Evolutionary conservation across 2,888 invertebrate genomes (phyloP).

Genomic region (Branchinecta sandiegonensis): DNA sequence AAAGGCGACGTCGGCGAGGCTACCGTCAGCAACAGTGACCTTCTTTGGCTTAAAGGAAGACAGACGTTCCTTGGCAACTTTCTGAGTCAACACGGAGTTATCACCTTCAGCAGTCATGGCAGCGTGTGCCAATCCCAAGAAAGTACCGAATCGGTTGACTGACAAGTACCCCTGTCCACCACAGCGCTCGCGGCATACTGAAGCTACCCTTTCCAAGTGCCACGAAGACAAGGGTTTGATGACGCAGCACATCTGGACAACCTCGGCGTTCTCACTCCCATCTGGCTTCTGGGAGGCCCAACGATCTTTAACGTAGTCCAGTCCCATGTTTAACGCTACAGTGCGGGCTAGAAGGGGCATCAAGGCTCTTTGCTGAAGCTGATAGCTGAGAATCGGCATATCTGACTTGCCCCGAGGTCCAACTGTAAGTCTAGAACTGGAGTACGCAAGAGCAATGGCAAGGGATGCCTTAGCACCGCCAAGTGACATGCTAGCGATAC

Average conservation of each 20-base stretch:
- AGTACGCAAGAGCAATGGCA: constrained; percentile 28
- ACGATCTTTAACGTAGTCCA: constrained; percentile 28
- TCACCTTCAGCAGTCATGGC: constrained; percentile 29
- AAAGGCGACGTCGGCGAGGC: constrained; percentile 5
- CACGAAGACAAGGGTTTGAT: constrained; percentile 28
- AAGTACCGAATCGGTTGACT: constrained; percentile 27
- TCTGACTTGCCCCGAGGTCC: constrained; percentile 28
- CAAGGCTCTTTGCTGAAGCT: constrained; percentile 29
- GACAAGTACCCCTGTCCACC: constrained; percentile 28
- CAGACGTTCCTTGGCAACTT: constrained; percentile 28
- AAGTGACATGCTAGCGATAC: constrained; percentile 29
- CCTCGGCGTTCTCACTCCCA: constrained; percentile 27
- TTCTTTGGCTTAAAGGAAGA: constrained; percentile 24
- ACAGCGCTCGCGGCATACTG: constrained; percentile 27
- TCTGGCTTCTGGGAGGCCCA: constrained; percentile 27
- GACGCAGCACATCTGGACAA: constrained; percentile 28
- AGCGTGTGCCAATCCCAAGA: constrained; percentile 28
- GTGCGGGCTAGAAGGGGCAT: constrained; percentile 28
- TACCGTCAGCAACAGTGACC: constrained; percentile 19
- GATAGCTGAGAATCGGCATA: constrained; percentile 28
- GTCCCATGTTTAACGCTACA: constrained; percentile 28
- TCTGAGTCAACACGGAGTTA: constrained; percentile 29
- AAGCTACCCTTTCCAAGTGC: constrained; percentile 27
- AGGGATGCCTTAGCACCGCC: constrained; percentile 28
- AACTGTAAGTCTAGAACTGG: constrained; percentile 28